A percentile compares a stretch with the other conserved stretches of the same genome.
Evolutionary conservation across 92 coral and sea anemone species (phyloP).

Genomic region (Paragorgia papillata): DNA sequence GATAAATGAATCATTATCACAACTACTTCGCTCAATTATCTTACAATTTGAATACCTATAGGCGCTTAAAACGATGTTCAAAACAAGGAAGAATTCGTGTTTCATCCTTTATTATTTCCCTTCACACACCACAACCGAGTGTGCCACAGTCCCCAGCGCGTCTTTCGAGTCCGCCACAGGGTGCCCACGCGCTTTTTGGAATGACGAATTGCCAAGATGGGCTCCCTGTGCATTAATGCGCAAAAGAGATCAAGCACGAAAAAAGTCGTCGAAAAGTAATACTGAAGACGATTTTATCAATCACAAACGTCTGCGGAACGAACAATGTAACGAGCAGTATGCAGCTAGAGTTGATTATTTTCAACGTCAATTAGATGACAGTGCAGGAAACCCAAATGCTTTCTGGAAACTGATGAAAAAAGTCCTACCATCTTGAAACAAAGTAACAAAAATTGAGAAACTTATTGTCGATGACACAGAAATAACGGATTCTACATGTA

Average conservation of each 20-base stretch:
- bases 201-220: too few species aligned
- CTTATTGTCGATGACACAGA: slow-evolving; percentile 37
- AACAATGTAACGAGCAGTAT: slow-evolving; percentile 10
- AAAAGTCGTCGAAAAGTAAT: not conserved
- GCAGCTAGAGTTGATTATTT: slow-evolving; percentile 5
- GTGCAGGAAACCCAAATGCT: slow-evolving; percentile 40
- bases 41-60: too few species aligned
- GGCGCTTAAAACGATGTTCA: too few species aligned
- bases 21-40: too few species aligned
- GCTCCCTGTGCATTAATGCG: too few species aligned
- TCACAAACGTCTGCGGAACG: slow-evolving; percentile 44
- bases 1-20: too few species aligned
- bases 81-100: too few species aligned
- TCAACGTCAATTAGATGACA: slow-evolving; percentile 31
- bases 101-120: too few species aligned
- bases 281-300: slow-evolving; percentile 18
- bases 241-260: slow-evolving; percentile 8
- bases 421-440: slow-evolving; percentile 41
- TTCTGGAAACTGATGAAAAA: slow-evolving; percentile 31
- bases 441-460: slow-evolving; percentile 36
- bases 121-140: too few species aligned
- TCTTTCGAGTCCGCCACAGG: too few species aligned
- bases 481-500: slow-evolving; percentile 15
- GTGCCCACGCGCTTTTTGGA: too few species aligned
- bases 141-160: too few species aligned